Evolutionary conservation across 2,888 invertebrate species (phyloP).

Genomic region (Agrilus cyanescens): DNA sequence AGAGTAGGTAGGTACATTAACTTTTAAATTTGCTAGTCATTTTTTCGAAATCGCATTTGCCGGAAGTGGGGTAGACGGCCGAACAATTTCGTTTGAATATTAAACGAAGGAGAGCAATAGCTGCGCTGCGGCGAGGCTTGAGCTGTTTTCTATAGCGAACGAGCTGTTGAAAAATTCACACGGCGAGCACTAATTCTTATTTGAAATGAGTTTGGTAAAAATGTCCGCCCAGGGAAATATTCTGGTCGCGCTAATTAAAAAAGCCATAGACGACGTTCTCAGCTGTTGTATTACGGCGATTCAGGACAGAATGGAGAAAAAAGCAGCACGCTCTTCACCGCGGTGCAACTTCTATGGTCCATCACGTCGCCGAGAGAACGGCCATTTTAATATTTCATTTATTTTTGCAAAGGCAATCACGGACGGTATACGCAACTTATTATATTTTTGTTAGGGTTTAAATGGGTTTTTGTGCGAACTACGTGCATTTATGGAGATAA

Average conservation of each 20-base stretch:
- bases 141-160: too few species aligned
- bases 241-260: conserved; percentile 28
- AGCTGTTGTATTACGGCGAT: conserved; percentile 8
- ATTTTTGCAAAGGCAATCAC: conserved; percentile 25
- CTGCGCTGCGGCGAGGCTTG: too few species aligned
- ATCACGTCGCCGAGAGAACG: conserved; percentile 4
- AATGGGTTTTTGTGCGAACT: conserved; percentile 16
- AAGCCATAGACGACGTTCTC: conserved; percentile 19
- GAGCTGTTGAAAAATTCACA: too few species aligned
- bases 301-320: background rate
- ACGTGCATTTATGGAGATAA: conserved; percentile 14
- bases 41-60: too few species aligned
- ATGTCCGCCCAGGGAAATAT: conserved; percentile 29
- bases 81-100: too few species aligned
- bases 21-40: too few species aligned
- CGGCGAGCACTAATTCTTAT: conserved; percentile 26
- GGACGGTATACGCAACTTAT: conserved; percentile 21
- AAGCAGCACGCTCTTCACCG: conserved; percentile 3
- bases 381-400: conserved; percentile 24
- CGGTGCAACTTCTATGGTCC: conserved; percentile 3
- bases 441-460: conserved; percentile 19
- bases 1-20: too few species aligned
- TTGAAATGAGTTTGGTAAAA: conserved; percentile 30
- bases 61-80: too few species aligned
- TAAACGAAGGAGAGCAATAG: too few species aligned